phyloP scores from a whole-genome alignment of 1,140 invertebrate species.

The Galleria mellonella region DNA sequence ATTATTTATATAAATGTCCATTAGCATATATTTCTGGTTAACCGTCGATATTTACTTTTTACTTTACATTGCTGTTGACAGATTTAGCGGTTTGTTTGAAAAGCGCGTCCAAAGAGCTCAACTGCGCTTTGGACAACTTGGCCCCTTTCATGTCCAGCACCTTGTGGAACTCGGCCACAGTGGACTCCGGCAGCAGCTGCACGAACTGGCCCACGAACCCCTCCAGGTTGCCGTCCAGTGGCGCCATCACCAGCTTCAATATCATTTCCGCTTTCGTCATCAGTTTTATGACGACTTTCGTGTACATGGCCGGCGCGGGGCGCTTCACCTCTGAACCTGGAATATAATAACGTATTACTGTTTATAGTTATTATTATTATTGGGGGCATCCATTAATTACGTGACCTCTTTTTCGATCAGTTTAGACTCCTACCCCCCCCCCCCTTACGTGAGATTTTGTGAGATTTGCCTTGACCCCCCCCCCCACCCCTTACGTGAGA shows the following conservation, averaged over 20 bases:
- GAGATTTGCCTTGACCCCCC: no score
- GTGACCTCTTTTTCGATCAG: no score
- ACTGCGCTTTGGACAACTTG: slow-evolving; percentile 59
- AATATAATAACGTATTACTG: no score
- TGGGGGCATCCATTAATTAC: no score
- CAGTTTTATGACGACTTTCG: slow-evolving; percentile 94
- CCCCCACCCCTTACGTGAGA: no score
- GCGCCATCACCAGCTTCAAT: slow-evolving; percentile 97
- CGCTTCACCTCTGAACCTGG: slow-evolving; percentile 87
- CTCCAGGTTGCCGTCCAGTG: slow-evolving; percentile 85
- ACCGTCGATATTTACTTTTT: background rate
- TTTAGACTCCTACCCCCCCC: no score
- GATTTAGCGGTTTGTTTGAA: slow-evolving; percentile 35
- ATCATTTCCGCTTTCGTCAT: slow-evolving; percentile 99
- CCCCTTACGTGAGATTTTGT: no score
- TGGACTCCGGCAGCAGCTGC: slow-evolving; percentile 92
- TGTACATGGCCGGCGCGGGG: slow-evolving; percentile 89
- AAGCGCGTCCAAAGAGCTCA: slow-evolving; percentile 33
- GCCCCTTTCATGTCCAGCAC: slow-evolving; percentile 97
- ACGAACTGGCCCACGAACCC: slow-evolving; percentile 93
- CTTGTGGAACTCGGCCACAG: slow-evolving; percentile 94
- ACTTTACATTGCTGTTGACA: slow-evolving; percentile 7
- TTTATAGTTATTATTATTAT: no score
- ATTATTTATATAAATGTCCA: no score
- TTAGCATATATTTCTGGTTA: no score